Evolutionary conservation across 1,140 invertebrate species (phyloP), one percentile per base, ranked within the genome.

Genomic region (Scaptodrosophila lebanonensis): DNA sequence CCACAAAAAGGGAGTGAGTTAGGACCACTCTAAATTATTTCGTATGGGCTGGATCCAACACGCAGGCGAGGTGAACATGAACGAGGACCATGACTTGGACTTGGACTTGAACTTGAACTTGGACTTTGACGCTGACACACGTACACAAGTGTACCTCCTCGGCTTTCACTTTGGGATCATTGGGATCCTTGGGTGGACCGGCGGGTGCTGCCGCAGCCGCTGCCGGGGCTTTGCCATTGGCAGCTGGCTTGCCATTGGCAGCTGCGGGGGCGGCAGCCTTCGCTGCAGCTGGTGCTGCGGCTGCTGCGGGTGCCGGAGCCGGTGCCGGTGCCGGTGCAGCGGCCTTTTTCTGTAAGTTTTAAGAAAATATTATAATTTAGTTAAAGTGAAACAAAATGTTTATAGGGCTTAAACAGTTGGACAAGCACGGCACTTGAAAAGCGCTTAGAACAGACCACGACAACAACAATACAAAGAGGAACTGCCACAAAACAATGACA

Each of bases 81-180:
- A 39, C 27, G 52, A 27, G 32, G 22, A 44, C 25, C 22, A 16
- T 12, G 42, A 30, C 8, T 13, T 40, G 38, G 38, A 15, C 7
- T 2, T 20, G 36, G 8, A n/a, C 6, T 45, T 20, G 50, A 40
- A 38, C 1, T 20, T 33, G 9, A 25, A 51, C 12, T 18, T 33
- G 11, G 59, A 51, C 17, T 25, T 45, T 48, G 59, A 42, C 35
- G 51, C 30, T 20, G 35, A 39, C 70, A 82, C 75, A 82, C 75
- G 75, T 82, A 83, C 77, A 83, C 71, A 66, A 69, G 60, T 82
- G 75, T 84, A 84, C 79, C 79, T 84, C 79, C 79, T 84, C 79
- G 73, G 72, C 72, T 69, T 82, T 73, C 61, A 84, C 69, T 84
- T 84, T 84, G 25, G 82, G 75, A 65, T 84, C 82, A 40, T 84